These are phyloP conservation scores for Linyphia triangularis DNA, from an alignment of 2,888 invertebrate genomes.

Conservation along the genomic window DNA sequence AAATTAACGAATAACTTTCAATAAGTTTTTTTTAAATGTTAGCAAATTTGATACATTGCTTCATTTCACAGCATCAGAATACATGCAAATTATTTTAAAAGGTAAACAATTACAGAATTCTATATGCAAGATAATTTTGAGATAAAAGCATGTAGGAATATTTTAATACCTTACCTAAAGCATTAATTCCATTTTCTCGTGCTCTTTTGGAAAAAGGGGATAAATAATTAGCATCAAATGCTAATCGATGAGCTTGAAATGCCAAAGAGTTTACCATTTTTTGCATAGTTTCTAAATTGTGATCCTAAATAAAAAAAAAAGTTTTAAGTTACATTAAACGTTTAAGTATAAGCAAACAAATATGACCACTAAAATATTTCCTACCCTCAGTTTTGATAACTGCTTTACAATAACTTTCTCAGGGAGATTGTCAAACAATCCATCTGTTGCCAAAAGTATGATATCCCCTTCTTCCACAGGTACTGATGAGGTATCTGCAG, in stretches of 20 bases:
- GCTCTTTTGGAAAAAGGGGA: conserved; percentile 97
- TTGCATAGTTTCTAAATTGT: conserved; percentile 83
- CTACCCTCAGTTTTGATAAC: conserved; percentile 83
- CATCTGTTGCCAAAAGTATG: conserved; percentile 97
- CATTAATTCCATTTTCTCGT: conserved; percentile 93
- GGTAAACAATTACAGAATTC: too few relatives aligned
- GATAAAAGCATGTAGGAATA: too few relatives aligned
- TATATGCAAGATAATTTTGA: too few relatives aligned
- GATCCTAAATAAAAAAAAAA: conserved; percentile 77
- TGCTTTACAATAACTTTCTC: conserved; percentile 93
- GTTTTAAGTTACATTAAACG: background rate
- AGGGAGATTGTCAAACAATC: conserved; percentile 98
- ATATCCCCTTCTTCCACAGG: conserved; percentile 92
- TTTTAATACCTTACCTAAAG: conserved; percentile 88
- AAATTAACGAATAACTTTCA: too few relatives aligned
- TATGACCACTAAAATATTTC: background rate
- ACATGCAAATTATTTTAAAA: too few relatives aligned
- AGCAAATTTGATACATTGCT: too few relatives aligned
- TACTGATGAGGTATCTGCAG: conserved; percentile 93
- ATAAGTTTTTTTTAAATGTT: too few relatives aligned
- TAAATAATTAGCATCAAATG: conserved; percentile 95
- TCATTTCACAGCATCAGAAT: too few relatives aligned
- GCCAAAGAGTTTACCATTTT: conserved; percentile 96
- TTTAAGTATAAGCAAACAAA: background rate
- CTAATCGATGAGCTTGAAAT: conserved; percentile 95